Percentiles rank a stretch among this genome's conserved stretches.
phyloP scores from a whole-genome alignment of 2,888 invertebrate species.

The Thera obeliscata region DNA sequence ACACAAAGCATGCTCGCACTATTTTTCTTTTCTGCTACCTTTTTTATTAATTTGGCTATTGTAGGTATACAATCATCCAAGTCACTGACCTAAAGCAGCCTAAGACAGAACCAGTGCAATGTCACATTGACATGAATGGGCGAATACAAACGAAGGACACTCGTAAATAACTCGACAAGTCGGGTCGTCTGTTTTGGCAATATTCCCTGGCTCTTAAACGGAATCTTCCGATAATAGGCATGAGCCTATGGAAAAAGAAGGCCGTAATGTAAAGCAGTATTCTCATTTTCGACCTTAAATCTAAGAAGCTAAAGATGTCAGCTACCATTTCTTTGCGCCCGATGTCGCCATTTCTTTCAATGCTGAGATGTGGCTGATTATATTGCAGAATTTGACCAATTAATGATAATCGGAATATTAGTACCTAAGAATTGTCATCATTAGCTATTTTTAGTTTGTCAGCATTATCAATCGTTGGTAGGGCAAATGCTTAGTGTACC shows the following conservation, averaged over 20 bases:
- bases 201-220: constrained; percentile 15
- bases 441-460: too few species aligned
- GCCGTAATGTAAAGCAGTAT: neutral
- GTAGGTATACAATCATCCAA: neutral
- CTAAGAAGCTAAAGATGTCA: neutral
- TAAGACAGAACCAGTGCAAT: neutral
- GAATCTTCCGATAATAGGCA: constrained; percentile 10
- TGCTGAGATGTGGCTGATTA: too few species aligned
- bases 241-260: neutral
- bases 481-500: too few species aligned
- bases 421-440: too few species aligned
- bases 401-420: too few species aligned
- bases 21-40: neutral
- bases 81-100: neutral
- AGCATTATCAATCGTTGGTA: too few species aligned
- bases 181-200: constrained; percentile 23
- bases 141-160: constrained; percentile 12
- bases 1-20: too few species aligned
- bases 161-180: constrained; percentile 11
- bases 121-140: constrained; percentile 17
- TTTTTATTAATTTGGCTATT: neutral
- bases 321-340: neutral
- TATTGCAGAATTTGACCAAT: too few species aligned
- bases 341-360: neutral
- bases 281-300: neutral